Base-by-base conservation (phyloP, 2,888 invertebrate genomes). In the Andrena trimmerana region DNA sequence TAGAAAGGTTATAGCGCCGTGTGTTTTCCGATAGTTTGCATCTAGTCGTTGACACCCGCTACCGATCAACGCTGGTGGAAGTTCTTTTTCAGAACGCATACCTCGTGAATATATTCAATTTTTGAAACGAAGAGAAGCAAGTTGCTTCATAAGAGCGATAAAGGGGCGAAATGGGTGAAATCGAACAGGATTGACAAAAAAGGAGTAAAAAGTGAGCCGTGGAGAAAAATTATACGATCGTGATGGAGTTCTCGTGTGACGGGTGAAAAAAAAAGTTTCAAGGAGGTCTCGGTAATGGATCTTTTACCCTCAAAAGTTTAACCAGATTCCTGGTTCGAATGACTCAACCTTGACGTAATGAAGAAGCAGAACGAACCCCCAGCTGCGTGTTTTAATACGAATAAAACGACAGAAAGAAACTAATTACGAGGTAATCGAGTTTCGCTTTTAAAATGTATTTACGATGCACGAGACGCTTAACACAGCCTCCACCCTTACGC, bases 51-150 rank as follows among this genome's bases (percentile, higher is more conserved):
- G 68, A 63, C 73, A 20, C 24, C n/a, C 13, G 36, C 27, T 31
- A 50, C 60, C 72, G 73, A 84, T 86, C 79, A 50, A 31, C 31
- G 78, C 65, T 48, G 67, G 16, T 48, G 65, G 54, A 54, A 73
- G 69, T 75, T 70, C 62, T 78, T 81, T 81, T 67, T 33, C 48
- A 57, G 24, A 67, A 73, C 73, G 73, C 72, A 78, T 75, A 48
- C 59, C 63, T 60, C 67, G 68, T 54, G 68, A 63, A 66, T 78
- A 85, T 69, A 81, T 78, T 81, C 70, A 67, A 84, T 87, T 85
- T 81, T 65, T 54, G 33, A 59, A 76, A 76, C 76, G 76, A 52
- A 66, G 67, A 71, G 63, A 66, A 66, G 59, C 78, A 13, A 70
- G 77, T 66, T 59, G 60, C 71, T 69, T 59, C 33, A 16, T 48